Evolutionary conservation across 2,113 vertebrate species (phyloP).

Genomic region (Notarius lentiginosus): DNA sequence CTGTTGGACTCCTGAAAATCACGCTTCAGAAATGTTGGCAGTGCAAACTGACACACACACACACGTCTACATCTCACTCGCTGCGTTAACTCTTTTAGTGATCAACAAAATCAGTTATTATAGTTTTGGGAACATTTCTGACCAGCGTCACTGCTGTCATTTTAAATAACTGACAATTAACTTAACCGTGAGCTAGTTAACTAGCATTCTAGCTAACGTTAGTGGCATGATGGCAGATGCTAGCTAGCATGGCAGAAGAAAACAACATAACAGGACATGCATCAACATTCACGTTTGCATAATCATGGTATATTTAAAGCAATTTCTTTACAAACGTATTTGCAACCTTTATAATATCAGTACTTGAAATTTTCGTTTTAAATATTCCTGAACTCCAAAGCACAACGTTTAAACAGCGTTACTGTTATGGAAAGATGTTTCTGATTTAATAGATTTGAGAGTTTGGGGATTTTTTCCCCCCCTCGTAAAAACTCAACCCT

Average conservation of each 20-base stretch:
- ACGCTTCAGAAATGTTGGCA: no score
- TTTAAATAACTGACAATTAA: constrained; percentile 3
- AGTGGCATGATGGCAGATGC: not conserved
- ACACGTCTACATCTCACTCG: no score
- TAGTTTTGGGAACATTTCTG: not conserved
- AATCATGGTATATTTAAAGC: not conserved
- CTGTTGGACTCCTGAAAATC: no score
- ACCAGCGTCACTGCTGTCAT: not conserved
- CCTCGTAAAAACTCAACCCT: not conserved
- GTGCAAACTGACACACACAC: no score
- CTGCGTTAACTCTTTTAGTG: no score
- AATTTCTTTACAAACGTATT: not conserved
- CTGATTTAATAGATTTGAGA: not conserved
- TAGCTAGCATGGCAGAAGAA: not conserved
- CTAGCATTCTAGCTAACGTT: not conserved
- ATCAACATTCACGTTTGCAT: not conserved
- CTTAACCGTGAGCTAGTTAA: not conserved
- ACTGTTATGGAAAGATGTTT: not conserved
- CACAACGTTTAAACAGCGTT: not conserved
- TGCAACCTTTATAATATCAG: not conserved
- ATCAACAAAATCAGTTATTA: not conserved
- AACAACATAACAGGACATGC: not conserved
- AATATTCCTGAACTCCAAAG: not conserved
- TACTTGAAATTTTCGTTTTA: not conserved
- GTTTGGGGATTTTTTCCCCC: not conserved